Percentiles rank a stretch among this genome's conserved stretches.
phyloP scores from a whole-genome alignment of 2,888 invertebrate genomes.

The Pimpla rufipes region DNA sequence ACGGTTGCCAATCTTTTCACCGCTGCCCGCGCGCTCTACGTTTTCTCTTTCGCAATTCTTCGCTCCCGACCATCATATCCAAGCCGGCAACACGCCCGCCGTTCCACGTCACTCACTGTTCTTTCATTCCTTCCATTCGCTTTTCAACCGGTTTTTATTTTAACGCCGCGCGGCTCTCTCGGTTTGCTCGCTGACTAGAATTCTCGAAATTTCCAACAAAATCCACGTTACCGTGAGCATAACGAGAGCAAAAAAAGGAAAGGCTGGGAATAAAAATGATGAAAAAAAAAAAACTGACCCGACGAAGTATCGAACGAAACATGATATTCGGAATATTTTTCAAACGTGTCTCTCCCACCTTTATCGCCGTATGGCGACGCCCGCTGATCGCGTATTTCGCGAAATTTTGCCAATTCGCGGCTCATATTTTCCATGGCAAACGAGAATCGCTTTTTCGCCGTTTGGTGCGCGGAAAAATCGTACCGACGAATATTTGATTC shows the following conservation, averaged over 20 bases:
- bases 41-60: slow-evolving; percentile 17
- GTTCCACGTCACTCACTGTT: slow-evolving; percentile 11
- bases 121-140: slow-evolving; percentile 8
- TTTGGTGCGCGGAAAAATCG: neutral
- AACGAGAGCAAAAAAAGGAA: neutral
- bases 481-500: neutral
- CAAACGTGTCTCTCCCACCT: neutral
- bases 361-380: neutral
- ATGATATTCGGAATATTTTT: slow-evolving; percentile 2
- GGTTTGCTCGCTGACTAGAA: neutral
- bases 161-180: slow-evolving; percentile 2
- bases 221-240: slow-evolving; percentile 2
- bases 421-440: neutral
- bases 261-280: neutral
- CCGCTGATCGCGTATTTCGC: neutral
- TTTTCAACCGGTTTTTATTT: slow-evolving; percentile 25
- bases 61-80: slow-evolving; percentile 12
- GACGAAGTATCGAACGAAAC: slow-evolving; percentile 2
- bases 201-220: slow-evolving; percentile 4
- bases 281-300: neutral
- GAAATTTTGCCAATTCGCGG: slow-evolving; percentile 4
- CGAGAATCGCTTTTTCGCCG: too few relatives aligned
- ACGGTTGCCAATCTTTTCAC: slow-evolving; percentile 53
- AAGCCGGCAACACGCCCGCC: slow-evolving; percentile 22
- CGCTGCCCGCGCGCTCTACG: neutral